Conservation (phyloP, 2,113 vertebrate genomes). For the Strix uralensis region DNA sequence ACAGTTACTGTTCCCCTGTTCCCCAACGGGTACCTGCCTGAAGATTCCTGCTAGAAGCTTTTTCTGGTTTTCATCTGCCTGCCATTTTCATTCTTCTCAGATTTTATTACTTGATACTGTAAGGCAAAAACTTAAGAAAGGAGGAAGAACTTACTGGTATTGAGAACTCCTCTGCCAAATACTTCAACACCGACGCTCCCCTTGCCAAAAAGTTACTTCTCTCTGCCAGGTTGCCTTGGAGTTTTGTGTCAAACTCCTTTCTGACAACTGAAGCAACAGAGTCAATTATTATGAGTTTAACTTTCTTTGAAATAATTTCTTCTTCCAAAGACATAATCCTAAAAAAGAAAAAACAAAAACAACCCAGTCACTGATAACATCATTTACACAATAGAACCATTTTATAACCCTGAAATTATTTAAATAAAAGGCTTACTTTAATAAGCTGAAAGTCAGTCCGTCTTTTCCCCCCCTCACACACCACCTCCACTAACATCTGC, state of each 20-base stretch:
- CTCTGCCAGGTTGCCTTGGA: constrained; percentile 79
- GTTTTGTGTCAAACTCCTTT: constrained; percentile 85
- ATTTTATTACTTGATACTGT: neutral
- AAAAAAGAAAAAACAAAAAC: neutral
- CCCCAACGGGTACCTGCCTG: neutral
- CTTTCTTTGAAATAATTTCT: constrained; percentile 81
- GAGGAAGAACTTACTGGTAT: constrained; percentile 80
- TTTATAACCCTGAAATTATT: neutral
- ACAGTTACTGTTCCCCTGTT: neutral
- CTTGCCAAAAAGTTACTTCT: constrained; percentile 80
- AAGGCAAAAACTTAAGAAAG: constrained; percentile 2
- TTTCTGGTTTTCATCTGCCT: neutral
- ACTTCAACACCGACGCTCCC: constrained; percentile 81
- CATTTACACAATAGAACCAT: neutral
- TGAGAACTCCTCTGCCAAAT: constrained; percentile 84
- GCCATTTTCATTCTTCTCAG: neutral
- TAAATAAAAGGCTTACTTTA: neutral
- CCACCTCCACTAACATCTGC: neutral
- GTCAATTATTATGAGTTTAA: constrained; percentile 82
- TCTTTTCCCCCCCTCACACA: neutral
- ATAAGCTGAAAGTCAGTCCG: neutral
- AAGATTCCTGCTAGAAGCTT: neutral
- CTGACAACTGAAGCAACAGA: constrained; percentile 86
- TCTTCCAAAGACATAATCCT: constrained; percentile 85
- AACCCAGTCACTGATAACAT: neutral